Evolutionary conservation across 2,113 vertebrate genomes (phyloP).

Genomic region (Sapajus apella): DNA sequence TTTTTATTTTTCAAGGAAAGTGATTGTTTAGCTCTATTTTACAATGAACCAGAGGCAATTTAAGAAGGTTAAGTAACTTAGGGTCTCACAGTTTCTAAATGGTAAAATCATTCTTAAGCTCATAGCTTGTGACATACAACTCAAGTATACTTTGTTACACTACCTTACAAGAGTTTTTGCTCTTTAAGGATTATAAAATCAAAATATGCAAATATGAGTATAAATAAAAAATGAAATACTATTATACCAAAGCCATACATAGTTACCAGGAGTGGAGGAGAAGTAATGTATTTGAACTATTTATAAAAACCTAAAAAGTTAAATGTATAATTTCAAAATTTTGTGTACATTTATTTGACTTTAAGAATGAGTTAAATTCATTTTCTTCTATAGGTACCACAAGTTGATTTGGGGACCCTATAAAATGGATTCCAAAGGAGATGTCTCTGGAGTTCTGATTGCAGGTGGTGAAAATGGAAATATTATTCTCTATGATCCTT

Average conservation of each 20-base stretch:
- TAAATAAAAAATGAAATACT: slow-evolving; percentile 26
- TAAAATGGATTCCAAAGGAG: slow-evolving; percentile 83
- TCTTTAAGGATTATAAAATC: background rate
- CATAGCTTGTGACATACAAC: background rate
- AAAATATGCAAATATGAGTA: background rate
- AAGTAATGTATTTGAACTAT: background rate
- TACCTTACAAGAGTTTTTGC: background rate
- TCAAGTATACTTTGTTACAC: background rate
- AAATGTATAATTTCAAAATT: background rate
- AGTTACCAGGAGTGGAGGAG: background rate
- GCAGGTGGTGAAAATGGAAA: slow-evolving; percentile 97
- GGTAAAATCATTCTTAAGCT: background rate
- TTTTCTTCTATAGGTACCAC: slow-evolving; percentile 91
- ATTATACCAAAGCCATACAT: background rate
- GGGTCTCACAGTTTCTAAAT: slow-evolving; percentile 21
- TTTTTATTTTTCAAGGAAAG: background rate
- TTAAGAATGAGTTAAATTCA: background rate
- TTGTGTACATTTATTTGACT: slow-evolving; percentile 27
- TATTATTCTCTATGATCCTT: slow-evolving; percentile 94
- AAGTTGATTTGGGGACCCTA: slow-evolving; percentile 96
- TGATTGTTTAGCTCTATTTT: slow-evolving; percentile 24
- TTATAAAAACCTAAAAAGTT: background rate
- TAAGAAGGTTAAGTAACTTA: background rate
- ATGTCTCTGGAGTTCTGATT: slow-evolving; percentile 91
- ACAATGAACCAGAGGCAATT: background rate